Evolutionary conservation across 2,888 invertebrate species (phyloP), one percentile per base, ranked within the genome.

Genomic region (Archaeoteleia sp.): DNA sequence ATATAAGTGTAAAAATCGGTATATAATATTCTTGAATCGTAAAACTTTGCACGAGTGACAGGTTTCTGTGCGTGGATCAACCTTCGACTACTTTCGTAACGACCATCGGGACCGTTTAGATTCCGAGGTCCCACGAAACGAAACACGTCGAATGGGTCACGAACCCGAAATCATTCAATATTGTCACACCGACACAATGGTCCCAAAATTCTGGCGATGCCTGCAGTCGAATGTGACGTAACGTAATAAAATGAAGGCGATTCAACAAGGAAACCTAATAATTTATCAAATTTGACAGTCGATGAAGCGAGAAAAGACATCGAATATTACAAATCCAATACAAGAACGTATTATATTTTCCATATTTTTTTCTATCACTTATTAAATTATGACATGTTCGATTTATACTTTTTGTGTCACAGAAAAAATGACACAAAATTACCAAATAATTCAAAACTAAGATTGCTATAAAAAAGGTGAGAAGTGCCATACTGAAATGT

Each of bases 121-220:
- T 54, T 58, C 30, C 39, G 63, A 63, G 30, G 54, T 58, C 48
- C 58, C 62, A 63, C 58, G 54, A 46, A 63, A 58, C 48, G 46
- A 51, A 55, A 49, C 67, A 29, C 55, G 53, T 67, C 54, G 57
- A 67, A 62, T 62, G 46, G 67, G 67, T 68, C 68, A 68, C 62
- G 62, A 63, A 62, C 57, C 49, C 29, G 35, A 43, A 54, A 68
- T 58, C 58, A 58, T 68, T 58, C 63, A 58, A 63, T 63, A 63
- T 68, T 63, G 62, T 68, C 68, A 60, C 62, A 63, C 63, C 48
- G 51, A 29, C 37, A 68, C 60, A 68, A 68, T 63, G 17, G 60
- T 13, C 20, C 55, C 37, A 35, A 55, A 45, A 63, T 60, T 63
- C 60, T 55, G 53, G 17, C 49, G 3, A 57, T 45, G 40, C 63